Evolutionary conservation across 2,888 invertebrate genomes (phyloP).

Genomic region (Dendrolimus pini): DNA sequence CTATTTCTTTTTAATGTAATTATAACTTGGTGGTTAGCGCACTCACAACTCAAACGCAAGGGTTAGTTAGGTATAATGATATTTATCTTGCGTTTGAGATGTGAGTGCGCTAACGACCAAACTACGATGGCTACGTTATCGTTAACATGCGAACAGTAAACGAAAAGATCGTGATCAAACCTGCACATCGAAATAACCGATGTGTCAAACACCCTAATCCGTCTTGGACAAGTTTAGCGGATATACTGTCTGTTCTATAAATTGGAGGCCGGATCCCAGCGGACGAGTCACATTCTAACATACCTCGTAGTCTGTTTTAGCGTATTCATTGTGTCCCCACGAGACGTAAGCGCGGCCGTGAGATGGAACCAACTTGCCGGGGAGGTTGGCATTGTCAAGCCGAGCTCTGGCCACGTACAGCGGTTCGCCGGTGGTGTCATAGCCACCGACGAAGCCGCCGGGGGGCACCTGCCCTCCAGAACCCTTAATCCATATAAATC

Average conservation of each 20-base stretch:
- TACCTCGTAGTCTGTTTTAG: conserved; percentile 85
- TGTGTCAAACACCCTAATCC: too few relatives aligned
- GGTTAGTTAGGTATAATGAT: too few relatives aligned
- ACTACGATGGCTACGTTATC: too few relatives aligned
- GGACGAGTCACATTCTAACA: conserved; percentile 3
- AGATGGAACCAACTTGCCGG: conserved; percentile 87
- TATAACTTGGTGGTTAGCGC: too few relatives aligned
- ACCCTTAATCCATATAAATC: conserved; percentile 77
- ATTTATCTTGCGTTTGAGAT: too few relatives aligned
- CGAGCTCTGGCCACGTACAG: conserved; percentile 83
- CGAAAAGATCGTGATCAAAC: too few relatives aligned
- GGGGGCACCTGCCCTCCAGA: conserved; percentile 81
- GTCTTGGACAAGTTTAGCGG: too few relatives aligned
- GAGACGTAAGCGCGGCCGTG: conserved; percentile 87
- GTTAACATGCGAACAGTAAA: too few relatives aligned
- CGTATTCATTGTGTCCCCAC: conserved; percentile 90
- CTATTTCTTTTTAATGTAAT: too few relatives aligned
- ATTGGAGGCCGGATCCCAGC: not conserved
- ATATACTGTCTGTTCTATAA: not conserved
- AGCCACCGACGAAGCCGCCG: conserved; percentile 82
- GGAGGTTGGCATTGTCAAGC: conserved; percentile 87
- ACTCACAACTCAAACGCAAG: too few relatives aligned
- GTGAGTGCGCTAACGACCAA: too few relatives aligned
- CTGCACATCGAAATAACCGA: too few relatives aligned
- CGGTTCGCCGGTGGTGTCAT: conserved; percentile 74